Base-by-base conservation (phyloP, 1,140 invertebrate species). In the Plectrocnemia conspersa region DNA sequence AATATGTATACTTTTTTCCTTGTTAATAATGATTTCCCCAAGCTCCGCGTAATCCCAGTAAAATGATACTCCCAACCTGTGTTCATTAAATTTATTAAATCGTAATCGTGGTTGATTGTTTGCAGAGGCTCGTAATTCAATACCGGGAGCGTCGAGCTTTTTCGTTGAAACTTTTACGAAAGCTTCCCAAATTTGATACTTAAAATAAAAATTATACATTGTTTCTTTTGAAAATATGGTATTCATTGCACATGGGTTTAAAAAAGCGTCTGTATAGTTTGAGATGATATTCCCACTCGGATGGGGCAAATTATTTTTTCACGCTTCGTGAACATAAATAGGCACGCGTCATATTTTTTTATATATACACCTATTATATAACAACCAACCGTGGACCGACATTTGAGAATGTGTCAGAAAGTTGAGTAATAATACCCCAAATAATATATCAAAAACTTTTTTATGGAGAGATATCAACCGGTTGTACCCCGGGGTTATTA, bases 291-390 rank as follows among this genome's bases (percentile, higher is more conserved):
- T 21, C 18, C 22, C 15, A 45, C 27, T 22, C 13, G 21, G n/a
- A 22, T n/a, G 42, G 47, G 40, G 40, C 47, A 38, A 50, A 50
- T 50, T 50, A 50, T 50, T 38, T 50, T 50, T 50, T 50, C 47
- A 50, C 47, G 47, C 47, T 50, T 50, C 25, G 40, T 50, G 47
- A 50, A 22, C 47, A 50, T 38, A 50, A 50, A 50, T 50, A 50
- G 47, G 32, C 47, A 38, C 47, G 40, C 47, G 47, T 50, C 47
- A 50, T 50, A 38, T 21, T 50, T 50, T 50, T 38, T 38, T n/a
- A 15, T 21, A n/a, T 1, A n/a, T n/a, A n/a, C n/a, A n/a, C n/a
- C n/a, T n/a, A n/a, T n/a, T n/a, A n/a, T n/a, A n/a, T n/a, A 18
- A n/a, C 21, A 36, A 22, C 21, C 36, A 27, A 50, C 22, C 22